Percentiles rank a stretch among this genome's conserved stretches.
These are phyloP conservation scores for Romanogobio albipinnatus DNA, from an alignment of 2,113 vertebrate genomes.

Conservation along the genomic window DNA sequence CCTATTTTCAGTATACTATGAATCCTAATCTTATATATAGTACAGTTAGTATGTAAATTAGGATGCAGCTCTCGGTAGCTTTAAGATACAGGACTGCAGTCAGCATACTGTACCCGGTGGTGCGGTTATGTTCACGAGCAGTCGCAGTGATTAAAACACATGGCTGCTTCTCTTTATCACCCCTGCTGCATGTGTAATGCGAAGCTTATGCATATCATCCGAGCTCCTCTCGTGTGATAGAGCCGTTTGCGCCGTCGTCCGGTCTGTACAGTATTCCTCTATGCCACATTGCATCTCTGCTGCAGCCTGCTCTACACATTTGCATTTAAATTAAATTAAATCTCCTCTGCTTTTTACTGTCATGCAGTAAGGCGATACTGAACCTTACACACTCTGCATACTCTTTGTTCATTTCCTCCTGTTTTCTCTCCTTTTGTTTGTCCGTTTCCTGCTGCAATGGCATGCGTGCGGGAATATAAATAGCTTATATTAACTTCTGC, in stretches of 20 bases:
- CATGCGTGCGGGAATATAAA: constrained; percentile 5
- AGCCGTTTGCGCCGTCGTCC: neutral
- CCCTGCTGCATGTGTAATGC: neutral
- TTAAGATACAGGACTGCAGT: constrained; percentile 12
- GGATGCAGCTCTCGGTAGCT: neutral
- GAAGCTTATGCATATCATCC: neutral
- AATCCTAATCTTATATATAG: neutral
- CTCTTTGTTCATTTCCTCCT: neutral
- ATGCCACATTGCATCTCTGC: constrained; percentile 6
- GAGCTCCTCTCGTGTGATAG: neutral
- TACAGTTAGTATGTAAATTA: neutral
- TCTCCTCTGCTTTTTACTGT: constrained; percentile 28
- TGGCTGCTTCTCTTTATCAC: constrained; percentile 35
- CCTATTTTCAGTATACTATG: neutral
- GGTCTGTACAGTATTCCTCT: neutral
- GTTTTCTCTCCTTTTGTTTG: constrained; percentile 8
- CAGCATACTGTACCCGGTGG: constrained; percentile 16
- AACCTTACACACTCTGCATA: neutral
- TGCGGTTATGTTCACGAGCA: neutral
- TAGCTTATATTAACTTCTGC: constrained; percentile 13
- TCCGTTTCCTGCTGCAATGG: neutral
- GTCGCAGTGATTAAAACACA: constrained; percentile 29
- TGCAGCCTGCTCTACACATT: constrained; percentile 35
- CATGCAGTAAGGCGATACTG: neutral
- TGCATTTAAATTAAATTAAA: constrained; percentile 55